A percentile compares a stretch with the other conserved stretches of the same genome.
These are phyloP conservation scores for Oxygymnocypris stewartii DNA, from an alignment of 2,113 vertebrate genomes.

Conservation along the genomic window DNA sequence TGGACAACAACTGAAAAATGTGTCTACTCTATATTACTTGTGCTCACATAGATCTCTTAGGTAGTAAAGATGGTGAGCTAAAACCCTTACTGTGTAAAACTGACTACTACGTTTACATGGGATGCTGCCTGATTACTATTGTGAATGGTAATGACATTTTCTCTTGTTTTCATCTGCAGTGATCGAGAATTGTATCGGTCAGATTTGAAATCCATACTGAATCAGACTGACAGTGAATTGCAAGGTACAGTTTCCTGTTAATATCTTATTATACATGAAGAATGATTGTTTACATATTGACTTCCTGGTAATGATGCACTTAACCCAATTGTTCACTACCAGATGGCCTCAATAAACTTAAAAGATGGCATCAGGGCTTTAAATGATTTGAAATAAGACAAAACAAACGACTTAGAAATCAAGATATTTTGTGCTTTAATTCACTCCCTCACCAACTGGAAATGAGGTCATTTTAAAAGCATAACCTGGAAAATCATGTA, in stretches of 20 bases:
- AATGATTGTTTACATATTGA: not conserved
- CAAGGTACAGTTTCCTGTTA: constrained; percentile 43
- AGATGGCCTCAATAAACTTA: not conserved
- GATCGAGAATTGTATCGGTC: constrained; percentile 75
- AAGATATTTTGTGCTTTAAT: not conserved
- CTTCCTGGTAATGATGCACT: not conserved
- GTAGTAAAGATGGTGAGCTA: not conserved
- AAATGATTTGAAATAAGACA: not conserved
- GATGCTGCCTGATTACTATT: not conserved
- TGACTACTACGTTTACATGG: not conserved
- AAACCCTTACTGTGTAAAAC: not conserved
- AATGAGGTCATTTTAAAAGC: not conserved
- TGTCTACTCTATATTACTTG: not conserved
- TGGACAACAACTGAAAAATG: not conserved
- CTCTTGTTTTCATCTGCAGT: constrained; percentile 55
- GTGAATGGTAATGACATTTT: not conserved
- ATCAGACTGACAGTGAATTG: not conserved
- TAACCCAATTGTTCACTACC: not conserved
- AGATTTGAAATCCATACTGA: constrained; percentile 61
- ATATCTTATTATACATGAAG: not conserved
- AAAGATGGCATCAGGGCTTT: not conserved
- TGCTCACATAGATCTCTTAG: not conserved
- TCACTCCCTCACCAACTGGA: not conserved
- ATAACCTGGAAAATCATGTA: not conserved
- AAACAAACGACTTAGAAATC: not conserved